A percentile compares a stretch with the other conserved stretches of the same genome.
Evolutionary conservation across 1,140 invertebrate genomes (phyloP).

Genomic region (Calosoma granatense): DNA sequence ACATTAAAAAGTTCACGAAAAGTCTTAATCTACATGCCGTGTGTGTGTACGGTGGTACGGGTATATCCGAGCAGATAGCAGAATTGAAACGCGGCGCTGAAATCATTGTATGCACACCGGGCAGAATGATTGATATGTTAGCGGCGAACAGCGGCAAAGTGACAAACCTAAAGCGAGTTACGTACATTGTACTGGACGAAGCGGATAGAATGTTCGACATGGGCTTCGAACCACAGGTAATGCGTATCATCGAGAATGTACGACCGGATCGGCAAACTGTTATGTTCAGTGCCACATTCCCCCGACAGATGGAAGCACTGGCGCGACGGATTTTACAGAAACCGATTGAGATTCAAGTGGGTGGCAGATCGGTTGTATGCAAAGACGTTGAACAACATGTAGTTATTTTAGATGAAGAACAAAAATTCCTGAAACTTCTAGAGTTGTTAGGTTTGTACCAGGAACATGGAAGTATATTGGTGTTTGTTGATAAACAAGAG

Average conservation of each 20-base stretch:
- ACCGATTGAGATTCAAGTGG: constrained; percentile 98
- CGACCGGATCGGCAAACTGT: constrained; percentile 96
- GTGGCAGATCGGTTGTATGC: constrained; percentile 93
- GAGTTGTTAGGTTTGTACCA: constrained; percentile 93
- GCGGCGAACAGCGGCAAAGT: constrained; percentile 95
- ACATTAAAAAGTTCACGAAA: constrained; percentile 93
- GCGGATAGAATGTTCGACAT: constrained; percentile 99
- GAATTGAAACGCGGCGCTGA: constrained; percentile 91
- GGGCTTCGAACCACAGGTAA: constrained; percentile 99
- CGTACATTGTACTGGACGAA: constrained; percentile 97
- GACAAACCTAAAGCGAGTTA: constrained; percentile 90
- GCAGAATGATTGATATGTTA: constrained; percentile 99
- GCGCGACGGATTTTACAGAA: constrained; percentile 87
- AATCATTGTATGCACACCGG: constrained; percentile 98
- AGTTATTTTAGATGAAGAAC: constrained; percentile 88
- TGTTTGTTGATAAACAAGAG: constrained; percentile 99
- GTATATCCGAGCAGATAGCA: constrained; percentile 95
- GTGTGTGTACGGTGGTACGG: constrained; percentile 98
- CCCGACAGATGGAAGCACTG: constrained; percentile 96
- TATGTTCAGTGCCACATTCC: constrained; percentile 98
- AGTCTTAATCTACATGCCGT: constrained; percentile 77
- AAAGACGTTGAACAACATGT: constrained; percentile 97
- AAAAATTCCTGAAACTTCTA: constrained; percentile 95
- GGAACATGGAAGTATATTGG: constrained; percentile 85
- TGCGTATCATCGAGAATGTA: constrained; percentile 96